Percentiles rank a stretch among this genome's conserved stretches.
Evolutionary conservation across 2,888 invertebrate genomes (phyloP).

Genomic region (Scotopteryx bipunctaria): DNA sequence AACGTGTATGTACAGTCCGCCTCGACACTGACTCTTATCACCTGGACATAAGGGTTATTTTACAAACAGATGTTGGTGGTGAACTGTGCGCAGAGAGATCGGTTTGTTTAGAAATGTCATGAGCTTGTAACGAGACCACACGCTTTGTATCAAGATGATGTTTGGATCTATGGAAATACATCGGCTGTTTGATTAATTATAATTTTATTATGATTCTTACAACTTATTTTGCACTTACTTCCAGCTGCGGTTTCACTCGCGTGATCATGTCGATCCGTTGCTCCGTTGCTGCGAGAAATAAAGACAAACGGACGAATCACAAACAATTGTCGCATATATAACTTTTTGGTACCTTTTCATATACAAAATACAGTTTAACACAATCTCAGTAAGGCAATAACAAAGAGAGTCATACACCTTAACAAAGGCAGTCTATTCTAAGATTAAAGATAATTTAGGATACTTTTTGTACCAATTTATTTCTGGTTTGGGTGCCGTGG

Average conservation of each 20-base stretch:
- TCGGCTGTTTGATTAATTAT: conserved; percentile 5
- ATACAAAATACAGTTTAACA: too few species aligned
- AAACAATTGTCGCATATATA: too few species aligned
- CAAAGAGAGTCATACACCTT: too few species aligned
- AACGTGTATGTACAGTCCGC: conserved; percentile 44
- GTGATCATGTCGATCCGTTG: too few species aligned
- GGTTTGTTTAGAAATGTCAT: conserved; percentile 79
- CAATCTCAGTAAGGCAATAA: too few species aligned
- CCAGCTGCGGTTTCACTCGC: background rate
- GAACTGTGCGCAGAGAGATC: conserved; percentile 47
- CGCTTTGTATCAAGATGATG: conserved; percentile 63
- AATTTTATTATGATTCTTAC: conserved; percentile 2
- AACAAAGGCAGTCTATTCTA: too few species aligned
- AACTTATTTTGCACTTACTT: background rate
- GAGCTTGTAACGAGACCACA: conserved; percentile 60
- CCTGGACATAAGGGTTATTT: conserved; percentile 9
- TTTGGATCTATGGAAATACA: conserved; percentile 26
- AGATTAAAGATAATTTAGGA: too few species aligned
- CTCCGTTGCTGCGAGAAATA: too few species aligned
- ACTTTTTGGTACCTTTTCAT: too few species aligned
- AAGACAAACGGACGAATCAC: too few species aligned
- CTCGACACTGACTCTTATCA: conserved; percentile 5
- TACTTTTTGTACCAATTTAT: too few species aligned
- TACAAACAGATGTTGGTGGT: conserved; percentile 1
- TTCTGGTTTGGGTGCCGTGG: too few species aligned